Conservation (phyloP, 2,113 vertebrate species). For the Strix uralensis region DNA sequence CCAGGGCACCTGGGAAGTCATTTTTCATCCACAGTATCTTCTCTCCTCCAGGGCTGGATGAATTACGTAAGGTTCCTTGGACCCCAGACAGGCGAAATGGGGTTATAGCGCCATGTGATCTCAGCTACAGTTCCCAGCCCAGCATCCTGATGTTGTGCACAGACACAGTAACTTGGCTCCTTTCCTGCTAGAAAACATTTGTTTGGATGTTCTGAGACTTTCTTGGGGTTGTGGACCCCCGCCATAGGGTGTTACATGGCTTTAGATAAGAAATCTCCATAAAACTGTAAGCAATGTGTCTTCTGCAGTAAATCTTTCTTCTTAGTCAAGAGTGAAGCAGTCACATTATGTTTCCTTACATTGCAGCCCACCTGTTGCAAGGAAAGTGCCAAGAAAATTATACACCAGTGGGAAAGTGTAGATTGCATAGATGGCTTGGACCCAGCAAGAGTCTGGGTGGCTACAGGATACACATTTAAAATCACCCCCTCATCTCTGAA, state of each 20-base stretch:
- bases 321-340: conserved; percentile 1
- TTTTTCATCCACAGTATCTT: background rate
- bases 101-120: background rate
- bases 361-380: conserved; percentile 63
- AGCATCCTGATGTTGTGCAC: background rate
- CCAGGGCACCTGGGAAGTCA: conserved; percentile 16
- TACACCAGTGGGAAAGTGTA: conserved; percentile 51
- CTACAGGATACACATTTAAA: background rate
- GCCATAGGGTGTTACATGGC: conserved; percentile 52
- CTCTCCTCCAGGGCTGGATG: background rate
- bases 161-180: conserved; percentile 28
- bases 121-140: conserved; percentile 24
- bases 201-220: conserved; percentile 32
- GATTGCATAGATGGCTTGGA: conserved; percentile 24
- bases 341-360: conserved; percentile 31
- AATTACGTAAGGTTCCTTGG: conserved; percentile 17
- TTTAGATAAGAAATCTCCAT: conserved; percentile 69
- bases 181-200: conserved; percentile 29
- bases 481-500: background rate
- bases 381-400: conserved; percentile 52
- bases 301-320: conserved; percentile 61
- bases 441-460: background rate
- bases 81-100: background rate
- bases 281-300: conserved; percentile 53
- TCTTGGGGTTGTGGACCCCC: conserved; percentile 4